Evolutionary conservation across 2,888 invertebrate species (phyloP), one percentile per base, ranked within the genome.

Genomic region (Mythimna lalbum): DNA sequence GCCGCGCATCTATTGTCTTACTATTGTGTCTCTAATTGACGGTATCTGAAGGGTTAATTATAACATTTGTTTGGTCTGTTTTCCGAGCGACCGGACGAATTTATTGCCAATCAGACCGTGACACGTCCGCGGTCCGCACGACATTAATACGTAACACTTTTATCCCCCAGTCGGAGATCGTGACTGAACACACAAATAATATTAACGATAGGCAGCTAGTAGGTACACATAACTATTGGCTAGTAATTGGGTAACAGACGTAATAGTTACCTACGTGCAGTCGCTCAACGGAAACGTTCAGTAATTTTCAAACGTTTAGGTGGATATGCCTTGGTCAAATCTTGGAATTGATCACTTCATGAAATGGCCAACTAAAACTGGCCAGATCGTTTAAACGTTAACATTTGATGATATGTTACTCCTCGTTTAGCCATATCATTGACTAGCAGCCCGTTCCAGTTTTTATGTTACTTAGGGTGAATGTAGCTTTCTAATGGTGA

Each of bases 81-180:
- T 78, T 69, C 76, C 73, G 55, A 61, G 52, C 60, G 66, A 69
- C 52, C 57, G 69, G 53, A 64, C 73, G 68, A 80, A 84, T 86
- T 86, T 80, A 86, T 80, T 84, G 78, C 80, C 82, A 86, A 86
- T 86, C 85, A 83, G 82, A 78, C 63, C 76, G 76, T 83, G 79
- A 86, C 86, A 81, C 72, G 85, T 82, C 73, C 80, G 79, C 23
- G 63, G 86, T 63, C 73, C 75, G 79, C 63, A 70, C 73, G 70
- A 71, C 76, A 75, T 76, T 78, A 76, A 79, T 73, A 78, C 79
- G 74, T 81, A 85, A 82, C 61, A 70, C 60, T 69, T 70, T 69
- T 77, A 76, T 73, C 60, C 79, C 74, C 66, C 47, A 59, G 70
- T 55, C 69, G 65, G 59, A 76, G 68, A 68, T 73, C 61, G 82